Evolutionary conservation across 2,113 vertebrate species (phyloP).

Genomic region (Sula dactylatra): DNA sequence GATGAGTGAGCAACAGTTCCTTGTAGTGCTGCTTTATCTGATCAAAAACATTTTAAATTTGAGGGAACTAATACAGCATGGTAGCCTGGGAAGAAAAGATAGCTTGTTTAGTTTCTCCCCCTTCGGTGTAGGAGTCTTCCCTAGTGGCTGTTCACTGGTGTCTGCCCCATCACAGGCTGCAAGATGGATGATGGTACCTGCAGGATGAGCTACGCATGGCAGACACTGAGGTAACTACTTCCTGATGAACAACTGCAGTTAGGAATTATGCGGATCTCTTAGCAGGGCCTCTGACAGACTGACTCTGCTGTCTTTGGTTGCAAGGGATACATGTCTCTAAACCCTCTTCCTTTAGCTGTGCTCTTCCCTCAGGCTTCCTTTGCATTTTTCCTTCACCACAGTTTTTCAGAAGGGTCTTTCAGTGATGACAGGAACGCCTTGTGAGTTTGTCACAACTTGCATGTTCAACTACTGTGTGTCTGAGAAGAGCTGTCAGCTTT

Average conservation of each 20-base stretch:
- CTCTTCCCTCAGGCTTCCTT: neutral
- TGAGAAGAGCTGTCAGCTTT: neutral
- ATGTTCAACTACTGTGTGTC: neutral
- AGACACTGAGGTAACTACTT: neutral
- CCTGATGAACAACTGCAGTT: neutral
- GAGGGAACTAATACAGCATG: neutral
- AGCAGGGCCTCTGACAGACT: neutral
- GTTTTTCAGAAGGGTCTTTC: neutral
- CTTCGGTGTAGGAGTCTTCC: neutral
- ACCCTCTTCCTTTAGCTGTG: neutral
- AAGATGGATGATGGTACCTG: neutral
- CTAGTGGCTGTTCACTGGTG: neutral
- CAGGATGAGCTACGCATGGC: neutral
- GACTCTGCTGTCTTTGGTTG: neutral
- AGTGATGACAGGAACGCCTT: neutral
- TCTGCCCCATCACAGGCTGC: neutral
- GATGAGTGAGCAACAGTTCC: neutral
- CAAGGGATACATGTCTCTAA: neutral
- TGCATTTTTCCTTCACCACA: neutral
- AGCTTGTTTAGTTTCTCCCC: neutral
- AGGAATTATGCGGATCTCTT: fast-evolving
- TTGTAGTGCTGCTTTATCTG: neutral
- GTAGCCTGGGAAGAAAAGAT: neutral
- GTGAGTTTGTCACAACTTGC: neutral
- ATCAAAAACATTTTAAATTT: neutral